Conservation (phyloP, 2,797 vertebrate species). For the Lagocephalus sceleratus region DNA sequence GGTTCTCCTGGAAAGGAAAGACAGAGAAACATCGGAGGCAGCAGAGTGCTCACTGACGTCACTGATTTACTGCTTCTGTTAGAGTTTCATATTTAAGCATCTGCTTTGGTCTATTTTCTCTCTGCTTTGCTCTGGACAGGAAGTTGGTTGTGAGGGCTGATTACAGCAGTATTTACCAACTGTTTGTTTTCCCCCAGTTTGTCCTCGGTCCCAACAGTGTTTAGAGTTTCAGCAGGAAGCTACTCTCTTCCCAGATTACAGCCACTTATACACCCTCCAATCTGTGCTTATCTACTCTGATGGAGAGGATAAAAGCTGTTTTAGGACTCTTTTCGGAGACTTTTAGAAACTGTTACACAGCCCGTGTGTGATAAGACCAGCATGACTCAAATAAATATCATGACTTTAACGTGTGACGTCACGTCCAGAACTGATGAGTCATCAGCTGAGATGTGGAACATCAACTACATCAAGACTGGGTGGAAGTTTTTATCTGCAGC, state of each 20-base stretch:
- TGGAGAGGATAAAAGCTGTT: slow-evolving; percentile 37
- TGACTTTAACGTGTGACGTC: slow-evolving; percentile 34
- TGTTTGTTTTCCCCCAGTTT: slow-evolving; percentile 55
- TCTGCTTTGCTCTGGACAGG: slow-evolving; percentile 59
- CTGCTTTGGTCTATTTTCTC: slow-evolving; percentile 61
- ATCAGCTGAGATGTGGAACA: background rate
- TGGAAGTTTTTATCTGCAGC: slow-evolving; percentile 14
- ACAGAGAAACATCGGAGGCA: slow-evolving; percentile 47
- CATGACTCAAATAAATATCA: background rate
- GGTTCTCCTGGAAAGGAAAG: slow-evolving; percentile 52
- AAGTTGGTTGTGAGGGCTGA: slow-evolving; percentile 78
- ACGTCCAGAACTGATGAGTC: slow-evolving; percentile 51
- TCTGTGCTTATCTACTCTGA: slow-evolving; percentile 47
- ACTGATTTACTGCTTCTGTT: slow-evolving; percentile 49
- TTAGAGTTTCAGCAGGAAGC: slow-evolving; percentile 71
- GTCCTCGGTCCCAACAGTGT: slow-evolving; percentile 59
- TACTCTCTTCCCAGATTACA: slow-evolving; percentile 66
- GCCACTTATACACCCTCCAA: slow-evolving; percentile 43
- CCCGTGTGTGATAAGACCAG: background rate
- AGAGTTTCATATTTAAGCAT: slow-evolving; percentile 39
- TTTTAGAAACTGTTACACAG: slow-evolving; percentile 10
- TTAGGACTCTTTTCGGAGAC: slow-evolving; percentile 34
- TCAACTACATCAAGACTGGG: slow-evolving; percentile 1
- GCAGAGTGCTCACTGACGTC: slow-evolving; percentile 53
- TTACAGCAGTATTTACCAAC: slow-evolving; percentile 68